Percentiles rank a stretch among this genome's conserved stretches.
phyloP scores from a whole-genome alignment of 2,113 vertebrate genomes.

The Lycocorax pyrrhopterus region DNA sequence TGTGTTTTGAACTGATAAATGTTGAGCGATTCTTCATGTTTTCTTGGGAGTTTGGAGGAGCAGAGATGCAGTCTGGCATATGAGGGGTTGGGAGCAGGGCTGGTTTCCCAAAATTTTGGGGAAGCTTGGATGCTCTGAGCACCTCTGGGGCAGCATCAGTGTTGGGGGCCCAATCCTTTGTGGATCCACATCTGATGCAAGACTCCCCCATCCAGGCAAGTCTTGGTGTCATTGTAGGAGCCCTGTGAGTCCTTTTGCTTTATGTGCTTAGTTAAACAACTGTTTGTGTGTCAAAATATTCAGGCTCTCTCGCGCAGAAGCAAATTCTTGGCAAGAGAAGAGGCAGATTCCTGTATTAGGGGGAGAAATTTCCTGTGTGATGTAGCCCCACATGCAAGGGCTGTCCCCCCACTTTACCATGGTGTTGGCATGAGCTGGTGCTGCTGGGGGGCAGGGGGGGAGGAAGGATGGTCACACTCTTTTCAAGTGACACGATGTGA shows the following conservation, averaged over 20 bases:
- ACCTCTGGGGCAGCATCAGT: fast-evolving
- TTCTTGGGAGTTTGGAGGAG: slow-evolving; percentile 51
- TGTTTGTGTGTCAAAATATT: background rate
- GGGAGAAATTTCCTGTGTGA: background rate
- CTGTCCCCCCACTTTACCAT: background rate
- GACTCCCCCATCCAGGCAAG: background rate
- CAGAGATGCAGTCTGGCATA: background rate
- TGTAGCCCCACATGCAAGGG: background rate
- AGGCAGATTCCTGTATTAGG: background rate
- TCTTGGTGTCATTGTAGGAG: background rate
- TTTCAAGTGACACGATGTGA: background rate
- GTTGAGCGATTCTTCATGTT: slow-evolving; percentile 60
- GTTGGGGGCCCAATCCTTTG: background rate
- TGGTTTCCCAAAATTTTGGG: background rate
- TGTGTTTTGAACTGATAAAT: slow-evolving; percentile 73
- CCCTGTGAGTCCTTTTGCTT: background rate
- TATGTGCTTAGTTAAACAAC: background rate
- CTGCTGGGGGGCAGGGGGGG: background rate
- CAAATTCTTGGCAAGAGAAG: background rate
- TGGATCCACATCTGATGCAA: background rate
- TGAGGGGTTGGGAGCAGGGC: background rate
- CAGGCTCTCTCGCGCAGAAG: background rate
- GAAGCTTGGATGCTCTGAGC: background rate
- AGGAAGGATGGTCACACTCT: background rate
- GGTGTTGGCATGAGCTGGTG: fast-evolving